Base-by-base conservation (phyloP, 2,888 invertebrate species). In the Torymus auratus region DNA sequence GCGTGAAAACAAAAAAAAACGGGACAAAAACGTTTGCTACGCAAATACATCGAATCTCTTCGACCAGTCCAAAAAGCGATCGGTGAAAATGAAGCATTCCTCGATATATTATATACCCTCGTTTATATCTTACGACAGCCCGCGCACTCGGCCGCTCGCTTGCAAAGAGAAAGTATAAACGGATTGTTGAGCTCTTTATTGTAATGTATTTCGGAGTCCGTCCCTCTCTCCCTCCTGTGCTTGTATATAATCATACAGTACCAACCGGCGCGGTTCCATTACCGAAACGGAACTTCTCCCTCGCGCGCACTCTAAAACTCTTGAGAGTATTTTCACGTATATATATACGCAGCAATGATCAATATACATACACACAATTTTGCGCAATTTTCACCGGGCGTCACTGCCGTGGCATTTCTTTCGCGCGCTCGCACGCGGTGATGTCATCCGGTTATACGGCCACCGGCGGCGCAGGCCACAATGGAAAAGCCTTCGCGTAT, bases 121-220 rank as follows among this genome's bases (percentile, higher is more conserved):
- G 23, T 67, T 73, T 69, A 68, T 74, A 68, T 74, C 79, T 62
- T 74, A 56, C 73, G 62, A 69, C 73, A 69, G 78, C 28, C 28
- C 28, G 28, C 7, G 41, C 7, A 41, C 7, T 41, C 41, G 41
- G 7, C 7, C 41, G 41, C 7, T 41, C 7, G 41, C 41, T 10
- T 1, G 69, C 55, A 10, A 68, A 55, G 79, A 74, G 79, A 79
- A 79, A 79, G 79, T 79, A 62, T 41, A 41, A 41, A 41, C 56
- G 67, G 50, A 79, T 79, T 64, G 79, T 64, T 58, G 73, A 74
- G 73, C 73, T 69, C 73, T 79, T 79, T 79, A 79, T 79, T 79
- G 79, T 74, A 79, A 74, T 74, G 79, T 79, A 74, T 64, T 79
- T 53, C 64, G 69, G 69, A 56, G 61, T 64, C 56, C 55, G 60